Base-by-base conservation (phyloP, 2,113 vertebrate species). In the Sprattus sprattus region DNA sequence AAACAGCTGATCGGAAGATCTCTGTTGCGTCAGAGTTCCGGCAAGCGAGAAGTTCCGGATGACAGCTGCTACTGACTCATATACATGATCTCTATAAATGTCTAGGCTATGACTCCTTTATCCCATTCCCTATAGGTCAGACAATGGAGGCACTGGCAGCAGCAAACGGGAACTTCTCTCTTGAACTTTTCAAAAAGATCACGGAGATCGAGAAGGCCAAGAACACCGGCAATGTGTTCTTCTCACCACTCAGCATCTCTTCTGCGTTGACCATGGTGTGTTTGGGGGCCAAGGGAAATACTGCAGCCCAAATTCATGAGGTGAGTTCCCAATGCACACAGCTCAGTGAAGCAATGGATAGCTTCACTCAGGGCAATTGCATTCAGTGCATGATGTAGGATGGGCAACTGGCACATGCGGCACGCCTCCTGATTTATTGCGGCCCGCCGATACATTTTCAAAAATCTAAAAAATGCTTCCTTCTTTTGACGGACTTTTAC, bases 201-300 rank as follows among this genome's bases (percentile, higher is more conserved):
- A 94, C 90, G 32, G 89, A 89, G 54, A 82, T n/a, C n/a, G n/a
- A n/a, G n/a, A n/a, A n/a, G n/a, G 82, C 83, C 0, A 91, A 93
- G 22, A 87, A 88, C 39, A 86, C 71, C 0, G 92, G 88, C 13
- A 98, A 98, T 22, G 64, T 96, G 82, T 94, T 98, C 89, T 96
- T 91, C 81, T 97, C 97, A 2, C 96, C 97, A 0, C 83, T 98
- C 87, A 97, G 95, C 90, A 92, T 99, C 90, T 94, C 97, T 44
- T 89, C 94, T 45, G 95, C 96, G 13, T 88, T 99, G 90, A 90
- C 96, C 44, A 95, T 98, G 95, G 92, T 98, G 83, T 94, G 94
- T 46, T 47, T 97, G 87, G 97, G 97, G 5, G 92, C 96, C n/a
- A 91, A 89, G 81, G 96, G 94, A 6, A 93, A 96, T 82, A 97